These are phyloP conservation scores for Drosophila kikkawai DNA, from an alignment of 1,140 invertebrate genomes.

Conservation along the genomic window DNA sequence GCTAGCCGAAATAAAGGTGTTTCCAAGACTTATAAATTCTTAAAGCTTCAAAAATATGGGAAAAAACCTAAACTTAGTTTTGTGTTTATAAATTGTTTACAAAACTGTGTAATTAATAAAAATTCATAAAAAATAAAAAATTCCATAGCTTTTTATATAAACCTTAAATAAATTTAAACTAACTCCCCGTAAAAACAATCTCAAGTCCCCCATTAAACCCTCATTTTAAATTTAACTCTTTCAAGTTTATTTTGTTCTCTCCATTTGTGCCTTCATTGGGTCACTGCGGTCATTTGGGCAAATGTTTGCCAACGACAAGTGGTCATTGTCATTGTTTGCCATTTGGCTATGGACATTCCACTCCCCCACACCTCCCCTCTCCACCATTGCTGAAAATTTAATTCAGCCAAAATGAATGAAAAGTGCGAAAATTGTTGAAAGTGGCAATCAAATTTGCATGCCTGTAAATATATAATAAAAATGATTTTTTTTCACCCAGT, in stretches of 20 bases:
- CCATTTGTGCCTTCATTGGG: slow-evolving; percentile 24
- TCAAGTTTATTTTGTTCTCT: slow-evolving; percentile 31
- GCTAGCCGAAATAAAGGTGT: not conserved
- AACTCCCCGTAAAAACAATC: not conserved
- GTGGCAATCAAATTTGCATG: slow-evolving; percentile 77
- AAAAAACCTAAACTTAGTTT: not conserved
- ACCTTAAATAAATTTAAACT: not conserved
- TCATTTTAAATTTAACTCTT: slow-evolving; percentile 25
- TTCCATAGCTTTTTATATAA: not conserved
- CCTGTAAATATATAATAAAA: slow-evolving; percentile 75
- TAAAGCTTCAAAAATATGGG: not conserved
- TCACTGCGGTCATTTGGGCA: slow-evolving; percentile 60
- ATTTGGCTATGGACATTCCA: slow-evolving; percentile 42
- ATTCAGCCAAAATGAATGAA: slow-evolving; percentile 32
- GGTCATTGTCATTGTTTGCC: slow-evolving; percentile 74
- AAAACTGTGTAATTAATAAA: not conserved
- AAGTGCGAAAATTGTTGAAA: slow-evolving; percentile 37
- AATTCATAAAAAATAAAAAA: not conserved
- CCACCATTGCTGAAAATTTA: slow-evolving; percentile 36
- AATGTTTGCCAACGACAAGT: slow-evolving; percentile 75
- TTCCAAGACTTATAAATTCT: not conserved
- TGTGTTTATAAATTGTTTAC: not conserved
- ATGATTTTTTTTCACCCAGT: slow-evolving; percentile 48
- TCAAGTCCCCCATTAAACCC: not conserved
- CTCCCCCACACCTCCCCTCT: not conserved